Conservation (phyloP, 37 sponge, comb jelly and placozoan species). For the Dysidea cf. avara region DNA sequence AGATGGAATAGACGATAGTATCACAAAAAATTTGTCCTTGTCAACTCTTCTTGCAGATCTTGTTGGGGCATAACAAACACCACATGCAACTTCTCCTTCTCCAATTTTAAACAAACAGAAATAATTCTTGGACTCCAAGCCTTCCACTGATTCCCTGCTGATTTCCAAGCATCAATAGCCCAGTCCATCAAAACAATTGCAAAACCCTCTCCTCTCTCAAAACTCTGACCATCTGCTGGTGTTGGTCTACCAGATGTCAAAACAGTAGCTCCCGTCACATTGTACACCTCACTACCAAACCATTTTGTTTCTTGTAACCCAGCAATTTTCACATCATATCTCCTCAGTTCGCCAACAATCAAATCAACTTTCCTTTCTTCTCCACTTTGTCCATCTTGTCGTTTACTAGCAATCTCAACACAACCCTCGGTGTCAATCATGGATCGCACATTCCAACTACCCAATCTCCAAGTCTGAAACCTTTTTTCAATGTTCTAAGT, state of each 20-base stretch:
- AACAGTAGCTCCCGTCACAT: constrained; percentile 8
- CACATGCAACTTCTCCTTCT: neutral
- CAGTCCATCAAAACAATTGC: constrained; percentile 28
- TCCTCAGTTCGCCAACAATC: too few relatives aligned
- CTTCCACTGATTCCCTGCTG: constrained; percentile 39
- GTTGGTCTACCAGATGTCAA: constrained; percentile 9
- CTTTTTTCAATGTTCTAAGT: too few relatives aligned
- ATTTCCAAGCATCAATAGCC: constrained; percentile 34
- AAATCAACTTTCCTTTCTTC: constrained; percentile 15
- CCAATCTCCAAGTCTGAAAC: too few relatives aligned
- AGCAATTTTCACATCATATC: neutral
- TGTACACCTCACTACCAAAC: constrained; percentile 24
- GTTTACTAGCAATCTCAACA: too few relatives aligned
- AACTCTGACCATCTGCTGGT: too few relatives aligned
- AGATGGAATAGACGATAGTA: constrained; percentile 15
- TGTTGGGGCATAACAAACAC: constrained; percentile 21
- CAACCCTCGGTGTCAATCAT: too few relatives aligned
- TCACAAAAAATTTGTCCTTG: constrained; percentile 7
- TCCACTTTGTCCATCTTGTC: too few relatives aligned
- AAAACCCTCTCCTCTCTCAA: too few relatives aligned
- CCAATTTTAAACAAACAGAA: neutral
- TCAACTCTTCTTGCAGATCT: constrained; percentile 9
- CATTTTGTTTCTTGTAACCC: constrained; percentile 22
- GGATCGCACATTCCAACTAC: too few relatives aligned
- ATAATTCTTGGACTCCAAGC: constrained; percentile 48